Conservation (phyloP, 2,113 vertebrate genomes). For the Donacobius atricapilla region DNA sequence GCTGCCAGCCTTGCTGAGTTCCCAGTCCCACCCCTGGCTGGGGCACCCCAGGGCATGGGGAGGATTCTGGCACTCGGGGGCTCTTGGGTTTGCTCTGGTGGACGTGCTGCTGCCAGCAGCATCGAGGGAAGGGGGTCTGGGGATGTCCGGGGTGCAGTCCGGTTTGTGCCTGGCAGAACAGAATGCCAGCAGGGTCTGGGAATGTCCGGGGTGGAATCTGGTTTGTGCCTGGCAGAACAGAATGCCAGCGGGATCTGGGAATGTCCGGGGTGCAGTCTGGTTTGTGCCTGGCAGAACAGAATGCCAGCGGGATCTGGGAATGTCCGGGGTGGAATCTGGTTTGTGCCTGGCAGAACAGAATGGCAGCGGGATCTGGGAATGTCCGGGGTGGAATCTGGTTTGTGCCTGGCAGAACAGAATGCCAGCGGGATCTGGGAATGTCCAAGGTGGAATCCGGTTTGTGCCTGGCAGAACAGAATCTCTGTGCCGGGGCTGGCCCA, state of each 20-base stretch:
- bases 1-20: not conserved
- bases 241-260: no score
- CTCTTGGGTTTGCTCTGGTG: not conserved
- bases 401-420: not conserved
- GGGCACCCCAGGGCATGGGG: not conserved
- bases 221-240: no score
- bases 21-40: not conserved
- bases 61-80: not conserved
- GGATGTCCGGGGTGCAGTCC: not conserved
- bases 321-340: not conserved
- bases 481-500: not conserved
- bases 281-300: not conserved
- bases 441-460: not conserved
- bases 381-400: not conserved
- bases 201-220: no score
- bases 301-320: no score
- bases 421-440: no score
- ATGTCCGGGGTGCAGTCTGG: no score
- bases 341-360: not conserved
- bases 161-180: not conserved
- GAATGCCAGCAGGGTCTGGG: not conserved
- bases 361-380: no score
- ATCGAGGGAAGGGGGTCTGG: accelerated
- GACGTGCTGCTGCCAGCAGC: not conserved
- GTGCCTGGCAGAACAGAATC: not conserved